Base-by-base conservation (phyloP, 2,797 vertebrate species). In the Danionella dracula region DNA sequence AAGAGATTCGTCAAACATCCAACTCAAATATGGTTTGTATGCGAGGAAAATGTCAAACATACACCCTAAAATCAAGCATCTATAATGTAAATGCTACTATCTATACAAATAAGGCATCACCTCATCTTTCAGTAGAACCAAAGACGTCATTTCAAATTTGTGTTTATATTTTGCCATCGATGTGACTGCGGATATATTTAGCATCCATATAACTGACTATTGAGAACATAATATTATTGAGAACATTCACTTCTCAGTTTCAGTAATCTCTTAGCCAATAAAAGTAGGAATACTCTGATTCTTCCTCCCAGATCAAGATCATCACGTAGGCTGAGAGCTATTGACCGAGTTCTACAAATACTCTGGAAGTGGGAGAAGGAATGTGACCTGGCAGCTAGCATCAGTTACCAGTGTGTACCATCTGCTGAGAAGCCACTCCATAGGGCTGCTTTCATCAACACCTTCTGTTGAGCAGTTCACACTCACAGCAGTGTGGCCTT, bases 381-480 rank as follows among this genome's bases (percentile, higher is more conserved):
- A 48, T 57, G 19, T 45, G 64, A 60, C 50, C 62, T 51, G 62
- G 70, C 74, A 70, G 56, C 45, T 10, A 44, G 53, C 31, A 63
- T 51, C 40, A 65, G 51, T 10, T 66, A 40, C 46, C 41, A 42
- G 62, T 48, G 46, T 31, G 55, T 46, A 34, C 66, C 73, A 72
- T 72, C 70, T 72, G 71, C 65, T 68, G 45, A 37, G 34, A 17
- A 32, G 44, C 62, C 13, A 34, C 27, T 35, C 31, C 48, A 37
- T 31, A 60, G 56, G 32, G n/a, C 55, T 29, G 27, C 53, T 29
- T 71, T 53, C 62, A 54, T 51, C 55, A 60, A 55, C 49, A 56
- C 70, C 70, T 67, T 72, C 65, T 76, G 74, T 63, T 65, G 32
- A 58, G 42, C 40, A 16, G 45, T 72, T 70, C 65, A 46, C 62